Evolutionary conservation across 2,888 invertebrate genomes (phyloP).

Genomic region (Athalia circularis): DNA sequence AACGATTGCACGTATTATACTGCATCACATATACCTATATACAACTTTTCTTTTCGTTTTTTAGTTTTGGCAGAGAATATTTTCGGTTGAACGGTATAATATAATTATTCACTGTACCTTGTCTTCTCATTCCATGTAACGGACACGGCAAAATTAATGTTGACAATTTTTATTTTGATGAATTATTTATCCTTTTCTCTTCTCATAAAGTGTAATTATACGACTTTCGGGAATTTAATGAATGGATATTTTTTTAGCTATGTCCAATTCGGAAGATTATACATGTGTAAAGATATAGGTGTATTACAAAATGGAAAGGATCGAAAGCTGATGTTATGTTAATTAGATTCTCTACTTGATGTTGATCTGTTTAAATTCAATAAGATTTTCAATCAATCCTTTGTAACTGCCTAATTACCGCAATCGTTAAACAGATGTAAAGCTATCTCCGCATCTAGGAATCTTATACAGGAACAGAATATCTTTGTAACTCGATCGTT

Average conservation of each 20-base stretch:
- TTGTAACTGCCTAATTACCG: conserved; percentile 66
- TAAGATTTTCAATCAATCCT: conserved; percentile 53
- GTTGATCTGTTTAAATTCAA: conserved; percentile 41
- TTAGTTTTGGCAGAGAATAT: no score
- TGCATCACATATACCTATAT: not conserved
- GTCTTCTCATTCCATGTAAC: no score
- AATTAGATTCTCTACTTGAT: conserved; percentile 50
- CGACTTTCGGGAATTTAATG: no score
- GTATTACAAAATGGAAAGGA: not conserved
- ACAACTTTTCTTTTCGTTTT: no score
- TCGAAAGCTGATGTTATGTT: conserved; percentile 28
- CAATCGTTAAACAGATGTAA: conserved; percentile 68
- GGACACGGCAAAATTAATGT: no score
- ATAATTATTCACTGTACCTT: not conserved
- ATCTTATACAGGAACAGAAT: conserved; percentile 52
- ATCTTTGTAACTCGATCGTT: conserved; percentile 14
- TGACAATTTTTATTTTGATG: no score
- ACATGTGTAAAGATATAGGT: no score
- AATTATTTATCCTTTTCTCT: no score
- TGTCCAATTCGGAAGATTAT: no score
- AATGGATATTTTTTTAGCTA: no score
- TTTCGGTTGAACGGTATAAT: no score
- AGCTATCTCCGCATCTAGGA: conserved; percentile 70
- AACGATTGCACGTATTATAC: conserved; percentile 59
- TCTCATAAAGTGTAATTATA: no score